Conservation (phyloP, 2,888 invertebrate species). For the Hydroisotoma schaefferi region DNA sequence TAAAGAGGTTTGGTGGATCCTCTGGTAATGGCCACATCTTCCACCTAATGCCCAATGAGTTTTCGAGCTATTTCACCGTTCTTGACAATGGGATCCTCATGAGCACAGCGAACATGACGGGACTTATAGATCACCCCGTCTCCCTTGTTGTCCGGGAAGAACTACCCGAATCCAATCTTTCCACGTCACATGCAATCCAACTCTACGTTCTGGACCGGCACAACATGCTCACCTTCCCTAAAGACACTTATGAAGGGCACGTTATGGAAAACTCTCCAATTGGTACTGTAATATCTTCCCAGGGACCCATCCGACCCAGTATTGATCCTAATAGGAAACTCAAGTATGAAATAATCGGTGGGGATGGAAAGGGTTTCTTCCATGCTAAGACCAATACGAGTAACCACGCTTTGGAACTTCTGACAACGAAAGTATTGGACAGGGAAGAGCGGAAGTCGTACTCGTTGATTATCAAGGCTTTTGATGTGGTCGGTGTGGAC, state of each 20-base stretch:
- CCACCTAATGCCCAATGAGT: constrained; percentile 71
- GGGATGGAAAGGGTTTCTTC: constrained; percentile 70
- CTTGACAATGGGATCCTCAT: constrained; percentile 83
- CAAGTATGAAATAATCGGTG: constrained; percentile 74
- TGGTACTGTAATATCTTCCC: constrained; percentile 67
- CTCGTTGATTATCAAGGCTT: constrained; percentile 72
- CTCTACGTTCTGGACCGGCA: constrained; percentile 77
- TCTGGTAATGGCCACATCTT: constrained; percentile 58
- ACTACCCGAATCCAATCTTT: constrained; percentile 64
- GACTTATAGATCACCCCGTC: constrained; percentile 74
- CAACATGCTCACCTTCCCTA: constrained; percentile 74
- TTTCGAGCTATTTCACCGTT: constrained; percentile 79
- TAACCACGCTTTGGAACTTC: constrained; percentile 65
- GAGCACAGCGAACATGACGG: constrained; percentile 81
- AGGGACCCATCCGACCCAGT: constrained; percentile 67
- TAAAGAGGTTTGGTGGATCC: constrained; percentile 69
- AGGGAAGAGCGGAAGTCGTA: constrained; percentile 70
- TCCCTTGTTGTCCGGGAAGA: constrained; percentile 78
- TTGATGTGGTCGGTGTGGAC: constrained; percentile 73
- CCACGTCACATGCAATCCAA: constrained; percentile 73
- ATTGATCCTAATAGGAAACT: constrained; percentile 56
- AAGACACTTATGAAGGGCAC: constrained; percentile 59
- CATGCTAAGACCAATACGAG: constrained; percentile 53
- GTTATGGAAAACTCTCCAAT: constrained; percentile 72
- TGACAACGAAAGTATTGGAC: constrained; percentile 73